phyloP scores from a whole-genome alignment of 2,888 invertebrate genomes.

The Slavum lentiscoides region DNA sequence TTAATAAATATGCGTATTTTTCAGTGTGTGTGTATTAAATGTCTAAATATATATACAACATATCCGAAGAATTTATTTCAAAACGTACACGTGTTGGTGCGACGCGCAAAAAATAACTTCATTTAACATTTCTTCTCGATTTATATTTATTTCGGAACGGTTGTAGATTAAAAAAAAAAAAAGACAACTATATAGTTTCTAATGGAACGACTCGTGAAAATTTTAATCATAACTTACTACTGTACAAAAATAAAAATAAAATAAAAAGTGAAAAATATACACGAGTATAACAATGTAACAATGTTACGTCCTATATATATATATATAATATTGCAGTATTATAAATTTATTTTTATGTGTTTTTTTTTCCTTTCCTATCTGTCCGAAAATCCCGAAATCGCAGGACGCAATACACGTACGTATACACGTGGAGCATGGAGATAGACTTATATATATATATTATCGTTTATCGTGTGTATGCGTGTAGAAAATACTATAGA shows the following conservation, averaged over 20 bases:
- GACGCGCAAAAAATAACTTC: not conserved
- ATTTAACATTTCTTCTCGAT: constrained; percentile 1
- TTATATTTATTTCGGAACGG: not conserved
- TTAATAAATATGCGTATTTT: too few relatives aligned
- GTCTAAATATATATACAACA: too few relatives aligned
- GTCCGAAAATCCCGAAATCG: not conserved
- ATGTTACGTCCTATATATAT: too few relatives aligned
- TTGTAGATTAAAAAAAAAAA: not conserved
- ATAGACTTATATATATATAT: not conserved
- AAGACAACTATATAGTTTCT: not conserved
- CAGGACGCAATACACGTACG: not conserved
- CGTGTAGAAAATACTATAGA: not conserved
- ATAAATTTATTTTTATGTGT: not conserved
- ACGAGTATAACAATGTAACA: not conserved
- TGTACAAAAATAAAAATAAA: not conserved
- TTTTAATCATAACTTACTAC: constrained; percentile 22
- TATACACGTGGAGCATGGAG: not conserved
- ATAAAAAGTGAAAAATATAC: not conserved
- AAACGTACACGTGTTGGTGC: not conserved
- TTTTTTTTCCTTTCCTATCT: not conserved
- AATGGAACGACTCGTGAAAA: constrained; percentile 7
- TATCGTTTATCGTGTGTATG: not conserved
- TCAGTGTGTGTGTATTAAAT: too few relatives aligned
- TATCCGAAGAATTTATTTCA: not conserved
- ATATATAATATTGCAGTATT: not conserved